Percentiles rank a stretch among this genome's conserved stretches.
Evolutionary conservation across 2,797 vertebrate genomes (phyloP).

Genomic region (Crocodylus rhombifer): DNA sequence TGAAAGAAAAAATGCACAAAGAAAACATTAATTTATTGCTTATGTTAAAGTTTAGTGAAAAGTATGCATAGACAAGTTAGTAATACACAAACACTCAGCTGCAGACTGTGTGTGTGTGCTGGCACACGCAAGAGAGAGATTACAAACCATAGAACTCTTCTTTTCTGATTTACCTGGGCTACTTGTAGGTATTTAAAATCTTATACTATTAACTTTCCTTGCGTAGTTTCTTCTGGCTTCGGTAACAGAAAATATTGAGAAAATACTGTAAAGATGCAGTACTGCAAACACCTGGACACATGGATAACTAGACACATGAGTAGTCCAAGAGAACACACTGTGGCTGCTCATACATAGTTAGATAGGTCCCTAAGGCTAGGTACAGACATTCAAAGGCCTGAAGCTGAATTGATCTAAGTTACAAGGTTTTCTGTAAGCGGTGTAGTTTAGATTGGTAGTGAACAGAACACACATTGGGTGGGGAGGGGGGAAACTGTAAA

Average conservation of each 20-base stretch:
- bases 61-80: slow-evolving; percentile 51
- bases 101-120: not conserved
- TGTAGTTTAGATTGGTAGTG: no score
- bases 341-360: not conserved
- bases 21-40: slow-evolving; percentile 60
- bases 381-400: no score
- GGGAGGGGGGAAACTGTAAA: no score
- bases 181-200: not conserved
- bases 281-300: not conserved
- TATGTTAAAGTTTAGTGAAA: slow-evolving; percentile 23
- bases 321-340: not conserved
- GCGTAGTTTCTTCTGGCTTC: no score
- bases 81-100: not conserved
- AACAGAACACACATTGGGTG: no score
- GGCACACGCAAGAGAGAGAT: no score
- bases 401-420: no score
- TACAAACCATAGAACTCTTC: not conserved
- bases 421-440: no score
- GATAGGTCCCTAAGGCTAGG: not conserved
- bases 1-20: not conserved
- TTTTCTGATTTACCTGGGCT: not conserved
- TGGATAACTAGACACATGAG: not conserved
- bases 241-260: not conserved
- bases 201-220: not conserved
- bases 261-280: not conserved